phyloP scores from a whole-genome alignment of 2,113 vertebrate species.

The Butorides virescens region DNA sequence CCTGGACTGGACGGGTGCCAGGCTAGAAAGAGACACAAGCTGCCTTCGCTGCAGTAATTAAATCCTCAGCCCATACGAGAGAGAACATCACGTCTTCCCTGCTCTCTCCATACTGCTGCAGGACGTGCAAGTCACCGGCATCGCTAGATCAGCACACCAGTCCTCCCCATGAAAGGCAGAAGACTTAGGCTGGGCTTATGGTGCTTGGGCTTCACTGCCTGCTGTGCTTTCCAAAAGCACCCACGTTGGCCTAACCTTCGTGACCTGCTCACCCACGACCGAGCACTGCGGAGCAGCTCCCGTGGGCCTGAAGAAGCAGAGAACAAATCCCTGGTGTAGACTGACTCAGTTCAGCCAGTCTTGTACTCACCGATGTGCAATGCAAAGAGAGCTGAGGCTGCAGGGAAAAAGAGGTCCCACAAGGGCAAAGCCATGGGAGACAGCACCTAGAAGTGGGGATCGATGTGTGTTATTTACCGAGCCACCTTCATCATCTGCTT shows the following conservation, averaged over 20 bases:
- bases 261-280: background rate
- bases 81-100: background rate
- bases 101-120: background rate
- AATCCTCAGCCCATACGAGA: background rate
- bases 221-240: background rate
- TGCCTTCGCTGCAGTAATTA: constrained; percentile 3
- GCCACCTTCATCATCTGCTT: background rate
- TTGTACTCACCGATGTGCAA: background rate
- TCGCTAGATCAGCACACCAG: background rate
- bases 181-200: background rate
- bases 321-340: background rate
- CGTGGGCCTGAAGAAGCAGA: background rate
- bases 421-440: background rate
- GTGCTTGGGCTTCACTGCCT: background rate
- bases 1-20: background rate
- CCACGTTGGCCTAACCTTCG: background rate
- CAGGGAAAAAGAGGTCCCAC: background rate
- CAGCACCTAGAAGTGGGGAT: background rate
- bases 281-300: background rate
- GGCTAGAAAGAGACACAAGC: background rate
- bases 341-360: background rate
- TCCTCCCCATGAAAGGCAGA: background rate
- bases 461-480: background rate
- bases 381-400: background rate
- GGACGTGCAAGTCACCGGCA: background rate